Conservation (phyloP, 2,888 invertebrate species). For the Ectemnius cavifrons region DNA sequence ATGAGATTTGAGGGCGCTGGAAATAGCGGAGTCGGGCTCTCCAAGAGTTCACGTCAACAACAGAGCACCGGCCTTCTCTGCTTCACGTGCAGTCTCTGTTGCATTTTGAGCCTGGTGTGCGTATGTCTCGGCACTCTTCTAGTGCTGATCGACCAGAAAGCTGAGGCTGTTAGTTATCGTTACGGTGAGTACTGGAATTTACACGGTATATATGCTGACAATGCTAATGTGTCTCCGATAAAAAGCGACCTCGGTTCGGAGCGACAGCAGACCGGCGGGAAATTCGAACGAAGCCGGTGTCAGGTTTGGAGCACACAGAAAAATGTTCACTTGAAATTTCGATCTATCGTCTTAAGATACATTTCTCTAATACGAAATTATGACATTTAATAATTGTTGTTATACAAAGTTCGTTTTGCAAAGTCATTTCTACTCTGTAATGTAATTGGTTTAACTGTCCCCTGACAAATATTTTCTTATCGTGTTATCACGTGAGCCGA, state of each 20-base stretch:
- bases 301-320: background rate
- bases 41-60: conserved; percentile 11
- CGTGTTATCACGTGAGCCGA: background rate
- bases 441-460: background rate
- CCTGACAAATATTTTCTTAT: background rate
- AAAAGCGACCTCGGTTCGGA: background rate
- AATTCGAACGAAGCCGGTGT: background rate
- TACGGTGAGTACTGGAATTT: conserved; percentile 34
- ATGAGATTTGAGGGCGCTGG: conserved; percentile 39
- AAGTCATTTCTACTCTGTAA: conserved; percentile 3
- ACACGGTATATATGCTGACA: background rate
- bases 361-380: background rate
- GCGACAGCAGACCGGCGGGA: background rate
- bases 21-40: conserved; percentile 14
- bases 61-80: conserved; percentile 49
- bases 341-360: background rate
- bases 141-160: conserved; percentile 62
- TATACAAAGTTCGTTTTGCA: background rate
- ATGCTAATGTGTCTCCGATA: background rate
- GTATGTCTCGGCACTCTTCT: conserved; percentile 63
- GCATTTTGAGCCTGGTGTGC: conserved; percentile 66
- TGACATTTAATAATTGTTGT: background rate
- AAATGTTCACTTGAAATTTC: background rate
- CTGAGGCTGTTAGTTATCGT: conserved; percentile 50
- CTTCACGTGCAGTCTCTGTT: conserved; percentile 66